Base-by-base conservation (phyloP, 1,140 invertebrate genomes). In the Helicoverpa zea region DNA sequence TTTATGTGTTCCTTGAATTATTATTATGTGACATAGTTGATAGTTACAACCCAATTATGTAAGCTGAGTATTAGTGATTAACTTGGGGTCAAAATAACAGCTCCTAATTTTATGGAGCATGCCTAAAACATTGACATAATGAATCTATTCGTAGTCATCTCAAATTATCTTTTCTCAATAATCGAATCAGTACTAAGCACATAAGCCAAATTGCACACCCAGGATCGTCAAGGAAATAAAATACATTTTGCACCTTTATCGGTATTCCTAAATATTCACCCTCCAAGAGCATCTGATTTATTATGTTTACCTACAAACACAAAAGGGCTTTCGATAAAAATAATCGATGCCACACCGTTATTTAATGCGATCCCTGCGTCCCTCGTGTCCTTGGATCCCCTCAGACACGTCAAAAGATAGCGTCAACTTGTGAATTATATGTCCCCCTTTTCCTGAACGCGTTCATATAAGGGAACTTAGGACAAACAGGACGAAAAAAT, bases 361-460 rank as follows among this genome's bases (percentile, higher is more conserved):
- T 58, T 78, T 64, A 74, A 64, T 13, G 54, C 61, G 52, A 76
- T 68, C 81, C 58, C 58, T 49, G 29, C 29, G 29, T 59, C 66
- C 49, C 63, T 3, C 2, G 10, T 23, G 12, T 52, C 61, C 75
- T 81, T 76, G 77, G 79, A 81, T 82, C 79, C 75, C 80, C 72
- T 72, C 64, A 68, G 61, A 83, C 79, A 85, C 73, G 81, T 85
- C 83, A 85, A 80, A 82, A 81, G 81, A 83, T 85, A 85, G 81
- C 79, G 81, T 85, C 79, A 81, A 83, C 81, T 81, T 77, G 75
- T 81, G 83, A 85, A 79, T 79, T 85, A 85, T 85, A 56, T 43
- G 35, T 5, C 51, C 70, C 79, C 64, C 30, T 56, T n/a, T 66
- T 14, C 58, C 81, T 14, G 52, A 72, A 56, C 43, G 10, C 23